Evolutionary conservation across 2,888 invertebrate genomes (phyloP), one percentile per base, ranked within the genome.

Genomic region (Liopterus haemorrhoidalis): DNA sequence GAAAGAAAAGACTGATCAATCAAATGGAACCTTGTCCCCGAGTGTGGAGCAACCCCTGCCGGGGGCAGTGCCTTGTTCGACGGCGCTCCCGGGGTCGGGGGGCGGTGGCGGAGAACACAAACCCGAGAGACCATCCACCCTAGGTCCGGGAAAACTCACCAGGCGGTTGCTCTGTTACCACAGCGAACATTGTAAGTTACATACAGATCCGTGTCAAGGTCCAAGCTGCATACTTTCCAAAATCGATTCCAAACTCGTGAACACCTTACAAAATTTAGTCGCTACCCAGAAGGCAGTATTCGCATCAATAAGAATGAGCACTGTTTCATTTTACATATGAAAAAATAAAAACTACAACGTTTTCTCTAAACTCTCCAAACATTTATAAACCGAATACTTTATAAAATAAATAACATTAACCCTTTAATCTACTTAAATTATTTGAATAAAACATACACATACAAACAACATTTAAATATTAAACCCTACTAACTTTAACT

Each of bases 1-100:
- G 79, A 89, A 88, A 81, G 88, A 89, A 75, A 89, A 88, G 80
- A 82, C 83, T 81, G 89, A 89, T 64, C 72, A 72, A 60, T 63
- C 61, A 61, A 77, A 78, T 70, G 79, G 78, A 66, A 74, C 76
- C 59, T 68, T 79, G 61, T 78, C 79, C 63, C 76, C 78, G 54
- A 77, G 71, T 60, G 74, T 72, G 59, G 79, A 72, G 51, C 69
- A 68, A 58, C 56, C 56, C 21, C 66, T 66, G 57, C 64, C 66
- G 51, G 43, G 54, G 39, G 43, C 65, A 22, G 61, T 62, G 50
- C 64, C 62, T 39, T 62, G 63, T 46, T 63, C 60, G 50, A 61
- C 60, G 46, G 57, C 63, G 48, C 64, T 63, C 50, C 56, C 51
- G 20, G 48, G 36, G 19, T 59, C 64, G 20, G 58, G 61, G 20